Base-by-base conservation (phyloP, 2,797 vertebrate genomes). In the Okamejei kenojei region DNA sequence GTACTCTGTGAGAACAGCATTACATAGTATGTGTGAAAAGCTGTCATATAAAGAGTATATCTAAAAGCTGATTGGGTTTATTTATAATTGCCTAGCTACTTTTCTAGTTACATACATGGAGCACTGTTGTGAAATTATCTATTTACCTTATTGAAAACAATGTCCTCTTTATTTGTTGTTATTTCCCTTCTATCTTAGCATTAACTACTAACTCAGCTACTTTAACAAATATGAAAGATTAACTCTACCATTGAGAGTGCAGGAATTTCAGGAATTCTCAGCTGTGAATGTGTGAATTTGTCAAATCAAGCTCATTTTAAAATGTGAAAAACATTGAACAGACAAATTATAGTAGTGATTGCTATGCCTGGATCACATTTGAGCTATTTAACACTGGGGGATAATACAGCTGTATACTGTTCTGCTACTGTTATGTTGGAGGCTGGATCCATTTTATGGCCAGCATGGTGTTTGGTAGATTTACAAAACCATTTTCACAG, bases 121-220 rank as follows among this genome's bases (percentile, higher is more conserved):
- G 4, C 5, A 17, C 45, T n/a, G 45, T 38, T 54, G 4, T 29
- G 21, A 79, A 73, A 68, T 21, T 65, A 9, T 90, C 71, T 82
- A 17, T 94, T 93, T 95, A 97, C 97, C 96, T 97, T 94, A 93
- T 97, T 91, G 93, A 96, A 95, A 2, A 94, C 94, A 32, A 96
- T 96, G 94, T 97, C 95, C 1, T 96, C 95, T 93, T 94, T 91
- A 94, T 96, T 93, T 0, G 93, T 94, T 35, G 93, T 93, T 81
- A 38, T 94, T 94, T 96, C 93, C 93, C 94, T 94, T 96, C 95
- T 0, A 94, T 93, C 94, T 96, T 96, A 0, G 95, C 95, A 94
- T 96, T 95, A 95, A 97, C 94, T 93, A 96, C 95, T 32, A 95
- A 94, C 68, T 93, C 94, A 58, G 93, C 23, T 9, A 73, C 10